These are phyloP conservation scores for Callochromis pleurospilus DNA, from an alignment of 2,113 vertebrate genomes.

Conservation along the genomic window DNA sequence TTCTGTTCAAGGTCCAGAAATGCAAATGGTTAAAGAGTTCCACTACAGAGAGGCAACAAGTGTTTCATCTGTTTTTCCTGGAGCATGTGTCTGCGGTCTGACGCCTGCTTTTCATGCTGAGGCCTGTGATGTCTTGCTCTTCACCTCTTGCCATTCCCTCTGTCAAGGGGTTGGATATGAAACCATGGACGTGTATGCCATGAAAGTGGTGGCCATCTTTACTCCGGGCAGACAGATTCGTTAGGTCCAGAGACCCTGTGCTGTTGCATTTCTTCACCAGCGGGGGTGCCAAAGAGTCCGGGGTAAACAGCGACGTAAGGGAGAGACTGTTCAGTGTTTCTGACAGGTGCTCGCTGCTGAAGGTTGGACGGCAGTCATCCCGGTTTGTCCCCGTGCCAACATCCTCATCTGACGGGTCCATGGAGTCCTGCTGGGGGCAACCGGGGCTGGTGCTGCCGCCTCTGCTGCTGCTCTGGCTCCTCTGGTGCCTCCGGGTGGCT, in stretches of 20 bases:
- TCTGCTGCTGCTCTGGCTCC: slow-evolving; percentile 83
- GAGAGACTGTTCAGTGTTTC: slow-evolving; percentile 90
- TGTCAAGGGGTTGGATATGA: slow-evolving; percentile 51
- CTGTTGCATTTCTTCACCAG: slow-evolving; percentile 86
- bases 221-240: slow-evolving; percentile 25
- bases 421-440: slow-evolving; percentile 80
- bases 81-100: slow-evolving; percentile 39
- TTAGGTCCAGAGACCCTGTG: slow-evolving; percentile 80
- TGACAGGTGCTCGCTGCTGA: slow-evolving; percentile 78
- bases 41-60: background rate
- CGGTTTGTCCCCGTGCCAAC: slow-evolving; percentile 60
- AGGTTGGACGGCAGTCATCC: slow-evolving; percentile 54
- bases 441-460: slow-evolving; percentile 78
- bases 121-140: slow-evolving; percentile 20
- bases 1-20: slow-evolving; percentile 19
- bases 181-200: slow-evolving; percentile 26
- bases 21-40: background rate
- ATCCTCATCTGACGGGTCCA: slow-evolving; percentile 85
- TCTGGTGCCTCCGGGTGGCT: slow-evolving; percentile 79
- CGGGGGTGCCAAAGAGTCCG: slow-evolving; percentile 51
- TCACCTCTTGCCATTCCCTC: slow-evolving; percentile 2
- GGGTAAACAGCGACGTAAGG: slow-evolving; percentile 81
- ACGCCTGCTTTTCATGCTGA: slow-evolving; percentile 29
- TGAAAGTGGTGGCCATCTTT: slow-evolving; percentile 43
- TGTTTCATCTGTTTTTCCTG: slow-evolving; percentile 75